Evolutionary conservation across 1,140 invertebrate genomes (phyloP), one percentile per base, ranked within the genome.

Genomic region (Hyles vespertilio): DNA sequence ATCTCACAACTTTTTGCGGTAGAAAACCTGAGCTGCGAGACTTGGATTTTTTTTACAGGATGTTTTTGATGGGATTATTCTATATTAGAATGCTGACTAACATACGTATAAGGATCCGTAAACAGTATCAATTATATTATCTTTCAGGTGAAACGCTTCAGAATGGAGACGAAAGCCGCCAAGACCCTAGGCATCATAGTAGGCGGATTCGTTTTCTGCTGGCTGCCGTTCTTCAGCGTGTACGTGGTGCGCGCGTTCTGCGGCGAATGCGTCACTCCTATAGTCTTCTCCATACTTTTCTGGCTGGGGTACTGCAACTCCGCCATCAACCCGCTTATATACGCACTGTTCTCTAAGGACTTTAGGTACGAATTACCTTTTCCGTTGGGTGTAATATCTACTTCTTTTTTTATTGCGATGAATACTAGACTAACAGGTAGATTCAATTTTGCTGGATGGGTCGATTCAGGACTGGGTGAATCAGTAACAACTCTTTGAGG

Each of bases 241-340:
- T 98, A 98, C 82, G 91, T 98, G 33, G 91, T 96, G 32, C 91
- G 95, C 54, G 95, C 95, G 0, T 97, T 98, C 77, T 96, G 94
- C 67, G 91, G 91, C 2, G 91, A 93, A 55, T 96, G 95, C 81
- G 95, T 97, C 40, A 92, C 94, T 56, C 92, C 93, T 1, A 91
- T 95, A 48, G 89, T 97, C 43, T 97, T 98, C 87, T 97, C 95
- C 46, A 92, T 98, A 2, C 92, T 98, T 5, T 99, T 98, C 87
- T 99, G 98, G 97, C 91, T 99, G 32, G 98, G 98, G 2, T 99
- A 99, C 84, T 97, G 96, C 81, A 99, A 99, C 86, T 98, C 96
- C 8, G 97, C 97, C 32, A 94, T 98, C 61, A 99, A 98, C 83
- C 98, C 97, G 1, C 92, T 95, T 70, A 96, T 97, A 65, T 98